phyloP scores from a whole-genome alignment of 1,140 invertebrate species.

The Venturia canescens region DNA sequence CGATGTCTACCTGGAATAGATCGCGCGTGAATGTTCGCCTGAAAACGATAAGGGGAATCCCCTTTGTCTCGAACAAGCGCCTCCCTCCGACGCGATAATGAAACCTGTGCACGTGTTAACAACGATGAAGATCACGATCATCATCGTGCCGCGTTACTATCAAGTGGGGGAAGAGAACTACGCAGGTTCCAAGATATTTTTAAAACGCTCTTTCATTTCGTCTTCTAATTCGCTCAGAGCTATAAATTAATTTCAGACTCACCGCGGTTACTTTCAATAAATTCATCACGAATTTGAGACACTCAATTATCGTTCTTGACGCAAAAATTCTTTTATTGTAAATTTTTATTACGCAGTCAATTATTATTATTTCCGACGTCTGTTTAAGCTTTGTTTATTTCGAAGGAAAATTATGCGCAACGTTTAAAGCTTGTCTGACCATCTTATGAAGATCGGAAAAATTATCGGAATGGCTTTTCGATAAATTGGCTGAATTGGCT shows the following conservation, averaged over 20 bases:
- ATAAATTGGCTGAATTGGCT: too few species aligned
- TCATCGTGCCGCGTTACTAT: not conserved
- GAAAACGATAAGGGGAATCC: not conserved
- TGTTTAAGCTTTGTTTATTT: too few species aligned
- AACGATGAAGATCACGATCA: not conserved
- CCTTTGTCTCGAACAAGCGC: not conserved
- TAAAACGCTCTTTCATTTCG: not conserved
- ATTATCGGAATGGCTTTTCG: too few species aligned
- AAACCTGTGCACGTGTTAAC: constrained; percentile 3
- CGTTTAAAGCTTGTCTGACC: too few species aligned
- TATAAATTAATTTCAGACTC: not conserved
- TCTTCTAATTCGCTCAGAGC: not conserved
- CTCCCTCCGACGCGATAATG: not conserved
- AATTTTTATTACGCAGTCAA: too few species aligned
- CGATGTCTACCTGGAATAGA: not conserved
- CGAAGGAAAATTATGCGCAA: too few species aligned
- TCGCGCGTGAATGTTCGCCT: not conserved
- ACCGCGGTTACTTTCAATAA: not conserved
- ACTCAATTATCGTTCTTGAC: too few species aligned
- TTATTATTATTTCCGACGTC: too few species aligned
- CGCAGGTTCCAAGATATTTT: not conserved
- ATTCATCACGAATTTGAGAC: too few species aligned
- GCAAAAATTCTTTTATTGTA: too few species aligned
- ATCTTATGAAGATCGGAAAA: too few species aligned
- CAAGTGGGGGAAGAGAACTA: not conserved